phyloP scores from a whole-genome alignment of 2,888 invertebrate genomes.

The Nomada hirtipes region DNA sequence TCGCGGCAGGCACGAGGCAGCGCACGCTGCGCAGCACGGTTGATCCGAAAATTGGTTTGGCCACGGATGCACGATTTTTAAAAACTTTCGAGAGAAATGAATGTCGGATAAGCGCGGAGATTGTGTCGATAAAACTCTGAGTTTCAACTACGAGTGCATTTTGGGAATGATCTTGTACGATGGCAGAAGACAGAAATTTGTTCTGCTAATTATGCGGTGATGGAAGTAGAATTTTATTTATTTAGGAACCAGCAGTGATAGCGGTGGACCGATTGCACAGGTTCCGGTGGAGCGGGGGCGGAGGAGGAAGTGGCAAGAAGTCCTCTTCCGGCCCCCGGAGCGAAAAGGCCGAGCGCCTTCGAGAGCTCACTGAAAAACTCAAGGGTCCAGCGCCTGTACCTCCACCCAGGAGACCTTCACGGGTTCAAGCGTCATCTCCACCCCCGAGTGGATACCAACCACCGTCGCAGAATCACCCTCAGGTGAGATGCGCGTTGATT shows the following conservation, averaged over 20 bases:
- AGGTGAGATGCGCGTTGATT: slow-evolving; percentile 80
- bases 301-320: slow-evolving; percentile 80
- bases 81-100: slow-evolving; percentile 11
- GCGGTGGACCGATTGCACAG: slow-evolving; percentile 94
- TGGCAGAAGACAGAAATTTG: not conserved
- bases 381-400: slow-evolving; percentile 86
- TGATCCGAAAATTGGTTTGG: slow-evolving; percentile 60
- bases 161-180: not conserved
- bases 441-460: slow-evolving; percentile 70
- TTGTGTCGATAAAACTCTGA: not conserved
- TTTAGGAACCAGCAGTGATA: slow-evolving; percentile 85
- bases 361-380: slow-evolving; percentile 92
- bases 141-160: too few relatives aligned
- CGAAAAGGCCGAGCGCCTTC: slow-evolving; percentile 90
- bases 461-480: slow-evolving; percentile 84
- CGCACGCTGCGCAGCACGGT: slow-evolving; percentile 57
- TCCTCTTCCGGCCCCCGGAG: slow-evolving; percentile 83
- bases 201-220: not conserved
- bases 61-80: slow-evolving; percentile 42
- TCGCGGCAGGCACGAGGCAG: slow-evolving; percentile 68
- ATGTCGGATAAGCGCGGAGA: too few relatives aligned
- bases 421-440: slow-evolving; percentile 82
- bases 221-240: not conserved
- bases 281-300: slow-evolving; percentile 86
- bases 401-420: slow-evolving; percentile 79